Evolutionary conservation across 2,888 invertebrate genomes (phyloP).

Genomic region (Thumatha senex): DNA sequence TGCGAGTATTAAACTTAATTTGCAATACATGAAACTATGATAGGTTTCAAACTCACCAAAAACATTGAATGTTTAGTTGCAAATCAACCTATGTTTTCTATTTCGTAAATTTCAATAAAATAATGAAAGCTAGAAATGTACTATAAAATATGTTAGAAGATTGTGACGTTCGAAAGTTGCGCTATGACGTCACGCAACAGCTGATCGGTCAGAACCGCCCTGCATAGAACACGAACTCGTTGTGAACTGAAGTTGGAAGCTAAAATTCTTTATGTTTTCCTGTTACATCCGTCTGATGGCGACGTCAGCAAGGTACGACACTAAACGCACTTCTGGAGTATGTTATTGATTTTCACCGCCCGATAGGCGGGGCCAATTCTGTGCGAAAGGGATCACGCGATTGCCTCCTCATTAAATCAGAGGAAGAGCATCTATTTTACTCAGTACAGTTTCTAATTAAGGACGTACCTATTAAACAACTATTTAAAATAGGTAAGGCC

Average conservation of each 20-base stretch:
- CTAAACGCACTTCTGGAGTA: conserved; percentile 79
- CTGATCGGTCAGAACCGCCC: conserved; percentile 22
- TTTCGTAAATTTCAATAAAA: too few species aligned
- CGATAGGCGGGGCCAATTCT: conserved; percentile 76
- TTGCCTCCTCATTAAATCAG: conserved; percentile 78
- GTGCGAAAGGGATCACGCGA: conserved; percentile 81
- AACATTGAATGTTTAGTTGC: too few species aligned
- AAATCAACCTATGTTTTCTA: too few species aligned
- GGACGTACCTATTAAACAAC: conserved; percentile 81
- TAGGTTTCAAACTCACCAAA: too few species aligned
- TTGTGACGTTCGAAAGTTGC: conserved; percentile 5
- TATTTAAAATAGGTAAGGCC: conserved; percentile 79
- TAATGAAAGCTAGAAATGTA: too few species aligned
- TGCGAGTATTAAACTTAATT: too few species aligned
- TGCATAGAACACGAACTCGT: conserved; percentile 16
- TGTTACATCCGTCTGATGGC: conserved; percentile 47
- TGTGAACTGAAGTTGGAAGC: conserved; percentile 20
- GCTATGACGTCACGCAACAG: conserved; percentile 30
- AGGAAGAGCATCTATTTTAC: conserved; percentile 74
- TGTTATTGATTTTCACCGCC: conserved; percentile 82
- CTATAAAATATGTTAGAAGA: too few species aligned
- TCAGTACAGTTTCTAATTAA: conserved; percentile 78
- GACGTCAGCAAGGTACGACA: conserved; percentile 76
- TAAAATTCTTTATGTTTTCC: conserved; percentile 33
- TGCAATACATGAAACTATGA: not conserved